Evolutionary conservation across 1,140 invertebrate species (phyloP).

Genomic region (Drosophila santomea): DNA sequence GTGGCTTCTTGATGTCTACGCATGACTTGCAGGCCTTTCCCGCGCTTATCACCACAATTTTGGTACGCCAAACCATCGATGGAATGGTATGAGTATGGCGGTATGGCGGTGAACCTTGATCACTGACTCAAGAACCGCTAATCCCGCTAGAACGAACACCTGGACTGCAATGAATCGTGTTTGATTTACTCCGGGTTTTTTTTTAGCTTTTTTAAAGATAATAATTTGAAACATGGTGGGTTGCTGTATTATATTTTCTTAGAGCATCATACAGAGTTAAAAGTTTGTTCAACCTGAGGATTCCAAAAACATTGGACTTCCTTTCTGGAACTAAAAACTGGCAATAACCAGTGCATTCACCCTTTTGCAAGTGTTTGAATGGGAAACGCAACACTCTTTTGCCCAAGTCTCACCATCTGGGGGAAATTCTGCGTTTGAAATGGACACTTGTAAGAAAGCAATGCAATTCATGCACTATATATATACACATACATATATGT

Average conservation of each 20-base stretch:
- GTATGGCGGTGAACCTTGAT: conserved; percentile 11
- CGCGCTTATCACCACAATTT: conserved; percentile 10
- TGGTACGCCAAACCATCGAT: not conserved
- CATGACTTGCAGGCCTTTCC: conserved; percentile 30
- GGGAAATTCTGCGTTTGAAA: conserved; percentile 27
- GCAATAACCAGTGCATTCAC: conserved; percentile 17
- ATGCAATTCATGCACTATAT: not conserved
- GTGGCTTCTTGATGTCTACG: conserved; percentile 23
- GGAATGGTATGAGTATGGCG: too few relatives aligned
- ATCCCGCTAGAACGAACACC: conserved; percentile 14
- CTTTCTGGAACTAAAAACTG: not conserved
- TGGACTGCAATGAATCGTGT: not conserved
- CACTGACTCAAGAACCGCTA: conserved; percentile 28
- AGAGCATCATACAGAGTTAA: too few relatives aligned
- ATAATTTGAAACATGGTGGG: too few relatives aligned
- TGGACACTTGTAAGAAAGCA: conserved; percentile 6
- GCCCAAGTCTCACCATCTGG: conserved; percentile 4
- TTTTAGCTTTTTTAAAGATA: too few relatives aligned
- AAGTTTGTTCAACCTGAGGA: too few relatives aligned
- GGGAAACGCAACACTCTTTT: conserved; percentile 14
- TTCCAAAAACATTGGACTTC: not conserved
- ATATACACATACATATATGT: too few relatives aligned
- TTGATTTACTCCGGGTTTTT: not conserved
- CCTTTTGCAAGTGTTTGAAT: conserved; percentile 8
- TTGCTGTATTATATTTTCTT: too few relatives aligned